Conservation (phyloP, 1,140 invertebrate genomes). For the Holcopasites calliopsidis region DNA sequence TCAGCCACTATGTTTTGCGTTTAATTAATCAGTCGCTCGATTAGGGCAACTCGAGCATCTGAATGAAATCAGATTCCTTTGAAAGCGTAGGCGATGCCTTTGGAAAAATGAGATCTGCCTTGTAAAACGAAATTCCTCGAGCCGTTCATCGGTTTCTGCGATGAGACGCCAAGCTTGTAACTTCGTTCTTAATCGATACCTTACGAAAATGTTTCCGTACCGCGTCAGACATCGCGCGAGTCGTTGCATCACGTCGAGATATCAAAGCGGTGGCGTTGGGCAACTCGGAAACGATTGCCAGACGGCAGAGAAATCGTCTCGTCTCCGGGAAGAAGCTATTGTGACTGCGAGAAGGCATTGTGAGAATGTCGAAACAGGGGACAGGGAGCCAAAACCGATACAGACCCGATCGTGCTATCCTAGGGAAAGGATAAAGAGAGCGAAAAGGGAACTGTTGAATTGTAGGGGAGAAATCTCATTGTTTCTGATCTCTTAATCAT, state of each 20-base stretch:
- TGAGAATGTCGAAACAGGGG: constrained; percentile 4
- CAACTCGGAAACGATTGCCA: constrained; percentile 11
- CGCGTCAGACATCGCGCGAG: no score
- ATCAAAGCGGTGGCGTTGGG: not conserved
- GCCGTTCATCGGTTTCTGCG: no score
- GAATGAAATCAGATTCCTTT: no score
- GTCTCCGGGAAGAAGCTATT: not conserved
- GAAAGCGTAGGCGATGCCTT: no score
- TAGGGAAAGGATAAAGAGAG: no score
- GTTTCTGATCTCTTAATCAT: no score
- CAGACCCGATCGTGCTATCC: no score
- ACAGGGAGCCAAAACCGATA: constrained; percentile 17
- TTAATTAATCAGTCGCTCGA: constrained; percentile 33
- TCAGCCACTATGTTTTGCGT: constrained; percentile 25
- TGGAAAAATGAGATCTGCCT: no score
- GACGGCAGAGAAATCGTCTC: not conserved
- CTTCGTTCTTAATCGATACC: no score
- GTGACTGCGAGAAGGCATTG: not conserved
- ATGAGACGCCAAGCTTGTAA: no score
- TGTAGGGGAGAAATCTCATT: not conserved
- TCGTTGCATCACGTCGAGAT: not conserved
- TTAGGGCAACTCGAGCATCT: not conserved
- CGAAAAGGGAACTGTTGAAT: not conserved
- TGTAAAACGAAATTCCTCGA: no score
- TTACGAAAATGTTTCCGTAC: no score